A percentile compares a stretch with the other conserved stretches of the same genome.
These are phyloP conservation scores for Chironomus riparius DNA, from an alignment of 2,888 invertebrate species.

Conservation along the genomic window DNA sequence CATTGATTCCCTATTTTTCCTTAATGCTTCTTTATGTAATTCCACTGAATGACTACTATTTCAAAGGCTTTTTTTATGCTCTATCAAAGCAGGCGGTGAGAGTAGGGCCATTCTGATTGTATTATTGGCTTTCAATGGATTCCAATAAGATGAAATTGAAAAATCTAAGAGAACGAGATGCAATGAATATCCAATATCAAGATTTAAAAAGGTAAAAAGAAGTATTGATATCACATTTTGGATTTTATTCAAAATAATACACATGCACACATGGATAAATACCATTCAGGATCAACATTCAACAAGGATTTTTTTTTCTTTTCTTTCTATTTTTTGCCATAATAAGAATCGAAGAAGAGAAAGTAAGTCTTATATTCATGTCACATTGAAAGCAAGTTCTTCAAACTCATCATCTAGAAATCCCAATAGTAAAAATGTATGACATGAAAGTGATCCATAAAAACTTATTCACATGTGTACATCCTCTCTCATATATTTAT, in stretches of 20 bases:
- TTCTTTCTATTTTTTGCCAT: too few relatives aligned
- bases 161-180: not conserved
- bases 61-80: conserved; percentile 16
- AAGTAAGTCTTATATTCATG: not conserved
- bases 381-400: not conserved
- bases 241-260: not conserved
- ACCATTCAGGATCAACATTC: not conserved
- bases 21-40: not conserved
- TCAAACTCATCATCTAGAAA: not conserved
- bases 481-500: not conserved
- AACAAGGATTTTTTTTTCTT: not conserved
- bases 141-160: not conserved
- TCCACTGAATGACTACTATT: conserved; percentile 8
- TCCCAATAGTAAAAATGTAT: not conserved
- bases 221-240: conserved; percentile 13
- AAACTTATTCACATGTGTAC: not conserved
- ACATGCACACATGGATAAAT: not conserved
- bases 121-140: conserved; percentile 17
- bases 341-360: not conserved
- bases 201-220: conserved; percentile 1
- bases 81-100: not conserved
- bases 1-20: not conserved
- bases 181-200: conserved; percentile 15
- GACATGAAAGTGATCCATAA: not conserved
- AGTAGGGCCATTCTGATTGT: conserved; percentile 12